Evolutionary conservation across 2,797 vertebrate genomes (phyloP).

Genomic region (Coilia nasus): DNA sequence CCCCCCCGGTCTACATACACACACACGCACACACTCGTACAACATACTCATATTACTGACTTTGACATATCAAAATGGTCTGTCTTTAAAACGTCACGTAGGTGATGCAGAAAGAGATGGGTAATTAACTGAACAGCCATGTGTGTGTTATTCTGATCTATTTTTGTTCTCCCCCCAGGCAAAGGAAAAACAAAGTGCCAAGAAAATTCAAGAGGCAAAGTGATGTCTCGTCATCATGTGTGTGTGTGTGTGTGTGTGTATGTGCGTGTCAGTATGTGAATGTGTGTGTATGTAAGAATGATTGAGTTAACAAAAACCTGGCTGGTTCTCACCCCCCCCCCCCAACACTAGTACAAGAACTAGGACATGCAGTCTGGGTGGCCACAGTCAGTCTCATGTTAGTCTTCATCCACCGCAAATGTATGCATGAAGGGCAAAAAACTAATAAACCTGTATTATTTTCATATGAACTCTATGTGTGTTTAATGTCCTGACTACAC

Average conservation of each 20-base stretch:
- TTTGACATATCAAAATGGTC: not conserved
- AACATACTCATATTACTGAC: not conserved
- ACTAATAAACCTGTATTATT: conserved; percentile 75
- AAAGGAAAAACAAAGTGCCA: conserved; percentile 96
- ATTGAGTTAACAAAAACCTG: not conserved
- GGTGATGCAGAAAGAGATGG: not conserved
- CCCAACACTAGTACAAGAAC: not conserved
- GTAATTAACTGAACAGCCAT: not conserved
- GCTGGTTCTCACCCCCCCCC: not conserved
- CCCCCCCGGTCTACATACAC: too few relatives aligned
- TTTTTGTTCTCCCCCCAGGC: conserved; percentile 74
- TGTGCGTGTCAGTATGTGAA: conserved; percentile 21
- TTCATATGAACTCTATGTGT: conserved; percentile 78
- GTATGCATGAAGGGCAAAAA: conserved; percentile 68
- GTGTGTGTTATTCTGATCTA: not conserved
- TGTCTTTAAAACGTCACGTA: not conserved
- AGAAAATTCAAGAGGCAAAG: conserved; percentile 96
- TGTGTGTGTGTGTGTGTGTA: conserved; percentile 13
- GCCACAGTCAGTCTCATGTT: not conserved
- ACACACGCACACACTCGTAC: too few relatives aligned
- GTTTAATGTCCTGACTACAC: conserved; percentile 53
- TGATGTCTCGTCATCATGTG: conserved; percentile 62
- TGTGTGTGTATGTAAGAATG: conserved; percentile 23
- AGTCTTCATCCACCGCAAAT: conserved; percentile 27
- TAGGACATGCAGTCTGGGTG: not conserved